Percentiles rank a stretch among this genome's conserved stretches.
These are phyloP conservation scores for Procavia capensis DNA, from an alignment of 2,113 vertebrate species.

Conservation along the genomic window DNA sequence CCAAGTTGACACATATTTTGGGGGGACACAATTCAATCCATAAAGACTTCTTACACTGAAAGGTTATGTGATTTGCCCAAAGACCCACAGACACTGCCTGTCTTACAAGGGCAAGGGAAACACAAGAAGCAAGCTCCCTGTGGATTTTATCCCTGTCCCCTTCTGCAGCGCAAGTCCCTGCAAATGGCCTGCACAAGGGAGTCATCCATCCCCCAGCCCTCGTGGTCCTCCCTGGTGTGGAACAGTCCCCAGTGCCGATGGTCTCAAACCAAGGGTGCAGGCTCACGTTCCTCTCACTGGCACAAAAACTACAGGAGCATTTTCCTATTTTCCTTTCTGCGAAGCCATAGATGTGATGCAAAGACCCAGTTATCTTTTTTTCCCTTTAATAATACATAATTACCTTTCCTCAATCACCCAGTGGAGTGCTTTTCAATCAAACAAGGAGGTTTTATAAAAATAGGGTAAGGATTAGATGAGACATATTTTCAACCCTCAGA, in stretches of 20 bases:
- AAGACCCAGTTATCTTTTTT: constrained; percentile 66
- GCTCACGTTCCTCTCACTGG: neutral
- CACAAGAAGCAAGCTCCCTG: neutral
- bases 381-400: constrained; percentile 77
- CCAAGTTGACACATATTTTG: no score
- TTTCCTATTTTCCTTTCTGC: constrained; percentile 69
- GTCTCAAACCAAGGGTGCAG: neutral
- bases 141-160: neutral
- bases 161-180: neutral
- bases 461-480: neutral
- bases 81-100: neutral
- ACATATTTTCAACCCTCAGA: neutral
- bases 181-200: accelerated
- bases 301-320: constrained; percentile 39
- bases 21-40: no score
- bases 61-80: neutral
- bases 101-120: neutral
- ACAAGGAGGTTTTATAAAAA: neutral
- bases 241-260: neutral
- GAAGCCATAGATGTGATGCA: constrained; percentile 62
- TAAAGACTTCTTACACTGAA: neutral
- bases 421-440: constrained; percentile 56
- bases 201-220: neutral
- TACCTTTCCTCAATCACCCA: constrained; percentile 74
- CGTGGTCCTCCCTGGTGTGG: accelerated